Evolutionary conservation across 2,888 invertebrate species (phyloP).

Genomic region (Pycnomerus fuliginosus): DNA sequence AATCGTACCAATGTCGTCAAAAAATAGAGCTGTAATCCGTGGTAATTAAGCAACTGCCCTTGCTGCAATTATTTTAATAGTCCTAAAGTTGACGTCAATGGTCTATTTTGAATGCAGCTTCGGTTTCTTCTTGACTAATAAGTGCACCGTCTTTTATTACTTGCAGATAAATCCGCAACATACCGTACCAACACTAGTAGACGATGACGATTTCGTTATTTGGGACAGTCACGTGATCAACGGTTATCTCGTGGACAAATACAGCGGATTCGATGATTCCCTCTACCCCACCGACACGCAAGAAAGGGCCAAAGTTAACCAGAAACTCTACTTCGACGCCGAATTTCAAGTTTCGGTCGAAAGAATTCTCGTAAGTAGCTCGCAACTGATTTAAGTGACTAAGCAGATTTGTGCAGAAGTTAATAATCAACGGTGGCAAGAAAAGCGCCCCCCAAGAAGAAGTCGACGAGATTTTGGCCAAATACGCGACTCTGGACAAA

Average conservation of each 20-base stretch:
- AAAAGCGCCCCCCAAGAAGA: slow-evolving; percentile 13
- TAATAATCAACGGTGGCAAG: slow-evolving; percentile 12
- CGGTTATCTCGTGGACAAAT: slow-evolving; percentile 31
- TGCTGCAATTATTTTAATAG: slow-evolving; percentile 3
- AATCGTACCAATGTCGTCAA: too few relatives aligned
- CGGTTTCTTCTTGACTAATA: too few relatives aligned
- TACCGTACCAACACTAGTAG: slow-evolving; percentile 31
- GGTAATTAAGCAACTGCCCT: too few relatives aligned
- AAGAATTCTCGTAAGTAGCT: not conserved
- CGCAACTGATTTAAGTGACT: not conserved
- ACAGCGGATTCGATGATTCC: slow-evolving; percentile 19
- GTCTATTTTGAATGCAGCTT: too few relatives aligned
- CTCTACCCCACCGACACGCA: slow-evolving; percentile 56
- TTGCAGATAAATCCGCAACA: slow-evolving; percentile 13
- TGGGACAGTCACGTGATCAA: slow-evolving; percentile 56
- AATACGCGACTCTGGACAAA: slow-evolving; percentile 15
- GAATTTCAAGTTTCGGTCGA: slow-evolving; percentile 20
- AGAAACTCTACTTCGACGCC: slow-evolving; percentile 55
- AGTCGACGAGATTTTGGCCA: slow-evolving; percentile 15
- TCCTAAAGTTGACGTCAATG: too few relatives aligned
- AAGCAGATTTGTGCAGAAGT: slow-evolving; percentile 8
- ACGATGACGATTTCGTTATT: slow-evolving; percentile 58
- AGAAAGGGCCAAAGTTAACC: slow-evolving; percentile 54
- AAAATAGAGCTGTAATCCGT: too few relatives aligned
- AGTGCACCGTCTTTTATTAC: too few relatives aligned